Evolutionary conservation across 2,113 vertebrate species (phyloP), one percentile per base, ranked within the genome.

Genomic region (Percopsis transmontana): DNA sequence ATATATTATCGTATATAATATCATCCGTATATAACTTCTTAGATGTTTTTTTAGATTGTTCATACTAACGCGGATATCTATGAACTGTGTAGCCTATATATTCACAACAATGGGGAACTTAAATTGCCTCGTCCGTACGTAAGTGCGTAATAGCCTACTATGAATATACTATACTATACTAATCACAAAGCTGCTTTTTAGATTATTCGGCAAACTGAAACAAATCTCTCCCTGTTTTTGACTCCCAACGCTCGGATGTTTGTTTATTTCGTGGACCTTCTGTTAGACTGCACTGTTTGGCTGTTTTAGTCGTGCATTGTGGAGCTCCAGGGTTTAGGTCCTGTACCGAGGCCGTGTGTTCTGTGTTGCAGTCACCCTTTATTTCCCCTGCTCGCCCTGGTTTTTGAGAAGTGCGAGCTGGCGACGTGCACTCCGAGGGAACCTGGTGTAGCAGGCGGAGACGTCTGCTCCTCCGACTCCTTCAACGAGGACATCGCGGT

Each of bases 401-500:
- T 98, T 89, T 98, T 98, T 93, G 96, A 98, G 95, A 99, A 99
- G 94, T 99, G 97, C 92, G 97, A 99, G 93, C 90, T 99, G 93
- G 96, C 96, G 93, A 98, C 96, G 91, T 99, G 96, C 91, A 99
- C 97, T 74, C 96, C 97, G 87, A 94, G 96, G 89, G 96, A 98
- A 91, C 97, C 97, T 72, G 97, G 97, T 88, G 97, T 99, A 87
- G 97, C 97, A 82, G 97, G 97, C 89, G 97, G 97, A 77, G 97
- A 99, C 88, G 97, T 99, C 89, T 99, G 97, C 87, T 99, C 97
- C 61, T 99, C 97, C 68, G 97, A 99, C 91, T 99, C 97, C 89
- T 99, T 99, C 96, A 98, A 99, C 93, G 97, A 99, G 94, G 97
- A 99, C 90, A 99, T 99, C 93, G 97, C 97, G 83, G 97, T 99